Evolutionary conservation across 2,113 vertebrate species (phyloP).

Genomic region (Aptenodytes forsteri): DNA sequence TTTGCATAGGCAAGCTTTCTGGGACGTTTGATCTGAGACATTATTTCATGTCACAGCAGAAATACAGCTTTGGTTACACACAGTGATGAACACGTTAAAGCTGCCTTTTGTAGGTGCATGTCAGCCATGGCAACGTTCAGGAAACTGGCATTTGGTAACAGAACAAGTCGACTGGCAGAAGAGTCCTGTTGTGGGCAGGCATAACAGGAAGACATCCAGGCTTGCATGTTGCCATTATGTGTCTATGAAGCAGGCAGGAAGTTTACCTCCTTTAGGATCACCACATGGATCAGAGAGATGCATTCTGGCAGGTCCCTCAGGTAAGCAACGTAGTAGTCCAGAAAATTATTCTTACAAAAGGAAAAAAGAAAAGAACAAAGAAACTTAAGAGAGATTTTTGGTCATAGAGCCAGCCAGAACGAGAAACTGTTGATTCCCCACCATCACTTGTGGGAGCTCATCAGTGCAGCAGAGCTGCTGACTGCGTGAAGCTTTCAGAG

Average conservation of each 20-base stretch:
- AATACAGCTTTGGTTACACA: background rate
- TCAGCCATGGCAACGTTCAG: rapidly evolving
- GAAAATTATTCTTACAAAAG: slow-evolving; percentile 88
- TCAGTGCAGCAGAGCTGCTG: background rate
- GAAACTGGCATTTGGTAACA: background rate
- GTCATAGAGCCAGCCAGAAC: background rate
- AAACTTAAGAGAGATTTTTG: background rate
- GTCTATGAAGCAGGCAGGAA: background rate
- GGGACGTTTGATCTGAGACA: background rate
- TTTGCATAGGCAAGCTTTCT: background rate
- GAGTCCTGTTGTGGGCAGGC: background rate
- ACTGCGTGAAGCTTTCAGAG: background rate
- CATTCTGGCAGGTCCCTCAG: slow-evolving; percentile 94
- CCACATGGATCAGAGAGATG: slow-evolving; percentile 85
- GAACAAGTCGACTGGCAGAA: background rate
- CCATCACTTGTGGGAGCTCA: background rate
- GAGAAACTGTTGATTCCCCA: background rate
- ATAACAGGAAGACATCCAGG: background rate
- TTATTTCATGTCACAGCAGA: background rate
- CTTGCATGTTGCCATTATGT: background rate
- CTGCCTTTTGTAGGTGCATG: background rate
- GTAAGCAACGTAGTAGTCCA: slow-evolving; percentile 94
- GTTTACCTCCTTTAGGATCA: slow-evolving; percentile 81
- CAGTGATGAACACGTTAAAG: background rate
- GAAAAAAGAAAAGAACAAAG: background rate